Conservation (phyloP, 2,888 invertebrate species). For the Prenolepis imparis region DNA sequence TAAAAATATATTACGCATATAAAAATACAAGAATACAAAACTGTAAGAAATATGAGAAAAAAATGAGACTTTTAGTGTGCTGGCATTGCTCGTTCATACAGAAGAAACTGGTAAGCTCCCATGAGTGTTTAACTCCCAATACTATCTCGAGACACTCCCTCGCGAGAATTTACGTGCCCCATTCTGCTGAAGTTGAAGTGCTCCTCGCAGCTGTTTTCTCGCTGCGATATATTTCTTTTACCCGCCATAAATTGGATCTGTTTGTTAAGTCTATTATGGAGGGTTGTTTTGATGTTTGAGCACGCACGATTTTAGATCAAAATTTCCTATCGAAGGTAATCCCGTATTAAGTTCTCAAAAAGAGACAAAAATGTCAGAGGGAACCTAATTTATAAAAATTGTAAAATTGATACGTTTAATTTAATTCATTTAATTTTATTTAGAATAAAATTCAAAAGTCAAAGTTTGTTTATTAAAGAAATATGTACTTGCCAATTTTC, state of each 20-base stretch:
- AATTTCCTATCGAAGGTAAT: not conserved
- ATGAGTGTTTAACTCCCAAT: constrained; percentile 16
- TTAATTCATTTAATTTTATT: not conserved
- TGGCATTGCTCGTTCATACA: not conserved
- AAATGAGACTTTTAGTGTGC: not conserved
- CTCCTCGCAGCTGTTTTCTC: constrained; percentile 35
- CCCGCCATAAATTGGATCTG: constrained; percentile 27
- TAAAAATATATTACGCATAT: not conserved
- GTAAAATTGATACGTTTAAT: not conserved
- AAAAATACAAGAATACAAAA: not conserved
- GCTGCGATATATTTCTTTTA: constrained; percentile 18
- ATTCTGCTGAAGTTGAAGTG: constrained; percentile 27
- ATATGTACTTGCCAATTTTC: constrained; percentile 1
- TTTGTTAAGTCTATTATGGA: constrained; percentile 38
- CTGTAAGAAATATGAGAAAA: not conserved
- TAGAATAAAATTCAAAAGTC: not conserved
- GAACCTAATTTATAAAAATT: not conserved
- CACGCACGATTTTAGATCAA: not conserved
- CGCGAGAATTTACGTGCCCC: constrained; percentile 32
- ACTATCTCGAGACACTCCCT: not conserved
- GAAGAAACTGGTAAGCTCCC: constrained; percentile 4
- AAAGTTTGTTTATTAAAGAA: not conserved
- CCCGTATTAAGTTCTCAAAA: not conserved
- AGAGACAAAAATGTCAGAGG: too few relatives aligned
- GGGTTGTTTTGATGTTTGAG: constrained; percentile 23